phyloP scores from a whole-genome alignment of 2,113 vertebrate species.

The Syngnathoides biaculeatus region DNA sequence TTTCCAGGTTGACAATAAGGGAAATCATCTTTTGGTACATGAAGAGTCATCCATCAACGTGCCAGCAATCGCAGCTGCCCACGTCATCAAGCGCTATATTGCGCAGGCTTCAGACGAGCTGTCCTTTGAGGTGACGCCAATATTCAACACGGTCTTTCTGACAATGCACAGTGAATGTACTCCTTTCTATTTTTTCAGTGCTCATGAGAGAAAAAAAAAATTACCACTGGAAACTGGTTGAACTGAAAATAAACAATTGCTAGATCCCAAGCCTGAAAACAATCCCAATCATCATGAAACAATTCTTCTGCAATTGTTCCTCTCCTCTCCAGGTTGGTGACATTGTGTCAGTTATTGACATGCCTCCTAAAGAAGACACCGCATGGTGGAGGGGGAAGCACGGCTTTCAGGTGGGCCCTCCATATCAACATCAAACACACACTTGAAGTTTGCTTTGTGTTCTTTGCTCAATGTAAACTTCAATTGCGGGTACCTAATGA shows the following conservation, averaged over 20 bases:
- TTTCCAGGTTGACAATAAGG: conserved; percentile 93
- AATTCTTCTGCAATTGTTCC: background rate
- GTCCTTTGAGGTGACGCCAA: conserved; percentile 87
- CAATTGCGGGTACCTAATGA: too few species aligned
- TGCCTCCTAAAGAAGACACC: conserved; percentile 97
- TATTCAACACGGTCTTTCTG: background rate
- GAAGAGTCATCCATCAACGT: conserved; percentile 98
- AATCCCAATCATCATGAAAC: background rate
- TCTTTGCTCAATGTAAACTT: too few species aligned
- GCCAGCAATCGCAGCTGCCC: conserved; percentile 94
- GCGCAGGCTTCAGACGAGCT: conserved; percentile 94
- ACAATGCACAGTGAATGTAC: background rate
- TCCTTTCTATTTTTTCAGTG: background rate
- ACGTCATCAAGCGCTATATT: conserved; percentile 95
- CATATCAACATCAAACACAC: background rate
- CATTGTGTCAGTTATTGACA: conserved; percentile 97
- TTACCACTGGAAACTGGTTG: background rate
- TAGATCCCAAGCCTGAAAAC: background rate
- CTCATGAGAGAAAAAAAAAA: background rate
- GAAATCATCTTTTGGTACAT: conserved; percentile 93
- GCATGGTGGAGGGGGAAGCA: conserved; percentile 99
- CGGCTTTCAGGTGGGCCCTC: conserved; percentile 86
- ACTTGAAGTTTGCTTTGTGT: too few species aligned
- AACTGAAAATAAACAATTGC: background rate
- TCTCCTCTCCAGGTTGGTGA: conserved; percentile 85